A percentile compares a stretch with the other conserved stretches of the same genome.
phyloP scores from a whole-genome alignment of 2,888 invertebrate genomes.

The Camptogramma bilineatum region DNA sequence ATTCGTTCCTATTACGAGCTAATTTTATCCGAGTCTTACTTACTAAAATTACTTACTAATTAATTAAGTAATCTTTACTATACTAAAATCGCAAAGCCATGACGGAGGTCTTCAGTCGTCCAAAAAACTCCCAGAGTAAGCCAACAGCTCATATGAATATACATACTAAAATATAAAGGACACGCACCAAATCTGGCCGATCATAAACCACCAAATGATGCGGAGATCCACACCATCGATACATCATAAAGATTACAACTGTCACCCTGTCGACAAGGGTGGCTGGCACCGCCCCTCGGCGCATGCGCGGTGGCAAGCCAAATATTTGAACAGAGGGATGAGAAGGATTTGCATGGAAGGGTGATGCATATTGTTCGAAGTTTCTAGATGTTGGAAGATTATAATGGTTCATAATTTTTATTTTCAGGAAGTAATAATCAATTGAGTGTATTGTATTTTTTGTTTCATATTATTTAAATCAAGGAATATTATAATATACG shows the following conservation, averaged over 20 bases:
- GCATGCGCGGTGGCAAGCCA: conserved; percentile 29
- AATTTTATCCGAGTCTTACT: too few species aligned
- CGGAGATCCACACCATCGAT: conserved; percentile 11
- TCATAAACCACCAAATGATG: conserved; percentile 9
- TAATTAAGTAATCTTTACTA: too few species aligned
- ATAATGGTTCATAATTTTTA: not conserved
- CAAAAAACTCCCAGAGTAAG: too few species aligned
- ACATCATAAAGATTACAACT: conserved; percentile 28
- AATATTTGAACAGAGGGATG: conserved; percentile 27
- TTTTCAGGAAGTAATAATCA: not conserved
- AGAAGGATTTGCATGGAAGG: conserved; percentile 30
- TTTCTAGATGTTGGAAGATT: not conserved
- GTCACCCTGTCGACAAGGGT: conserved; percentile 24
- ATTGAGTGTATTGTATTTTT: not conserved
- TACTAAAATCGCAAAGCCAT: too few species aligned
- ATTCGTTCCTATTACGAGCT: too few species aligned
- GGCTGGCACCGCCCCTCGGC: conserved; percentile 24
- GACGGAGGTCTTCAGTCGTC: too few species aligned
- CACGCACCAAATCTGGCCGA: not conserved
- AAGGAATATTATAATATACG: too few species aligned
- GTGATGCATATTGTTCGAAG: conserved; percentile 2
- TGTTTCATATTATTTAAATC: too few species aligned
- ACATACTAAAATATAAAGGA: not conserved
- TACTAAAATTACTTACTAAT: too few species aligned
- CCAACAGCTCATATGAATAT: too few species aligned